Evolutionary conservation across 2,797 vertebrate genomes (phyloP), one percentile per base, ranked within the genome.

Genomic region (Xiphorhynchus erythropygius): DNA sequence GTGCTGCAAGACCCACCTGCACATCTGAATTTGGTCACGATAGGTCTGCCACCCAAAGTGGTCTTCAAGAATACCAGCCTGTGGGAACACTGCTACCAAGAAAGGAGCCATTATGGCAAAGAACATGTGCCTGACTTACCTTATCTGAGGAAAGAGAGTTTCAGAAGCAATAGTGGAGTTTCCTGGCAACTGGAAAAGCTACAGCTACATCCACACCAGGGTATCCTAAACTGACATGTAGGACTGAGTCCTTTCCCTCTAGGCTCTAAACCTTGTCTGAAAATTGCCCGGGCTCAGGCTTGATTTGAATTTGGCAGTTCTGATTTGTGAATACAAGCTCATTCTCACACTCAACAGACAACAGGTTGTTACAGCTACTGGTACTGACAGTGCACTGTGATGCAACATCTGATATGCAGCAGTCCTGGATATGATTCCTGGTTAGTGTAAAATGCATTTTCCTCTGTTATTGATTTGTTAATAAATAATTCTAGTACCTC

Each of bases 41-140:
- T 46, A 46, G 19, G 5, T 9, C 11, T 73, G 11, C 8, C 25
- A 37, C 33, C 32, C 9, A 25, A 78, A 14, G 11, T 3, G 7
- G 7, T 65, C 49, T 64, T 68, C 46, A 56, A 50, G 19, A 30
- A 33, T 41, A 52, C 2, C 17, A 76, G 5, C 15, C 76, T 15
- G 24, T 39, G 22, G 6, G 5, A 56, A 10, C 47, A 39, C 23
- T 7, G 1, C 6, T 59, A 32, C 1, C 1, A 30, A 55, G 9
- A 63, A 55, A 37, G 11, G 16, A 10, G 32, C 7, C 3, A 11
- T 47, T 53, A 13, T 44, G 49, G 62, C 27, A 25, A 55, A 59
- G 27, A 74, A 18, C 22, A 13, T 19, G 18, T 49, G 9, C 46
- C 50, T 60, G 18, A 30, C 17, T 62, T 86, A 10, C 6, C 24